These are phyloP conservation scores for Ophiodon elongatus DNA, from an alignment of 2,113 vertebrate genomes.

Conservation along the genomic window DNA sequence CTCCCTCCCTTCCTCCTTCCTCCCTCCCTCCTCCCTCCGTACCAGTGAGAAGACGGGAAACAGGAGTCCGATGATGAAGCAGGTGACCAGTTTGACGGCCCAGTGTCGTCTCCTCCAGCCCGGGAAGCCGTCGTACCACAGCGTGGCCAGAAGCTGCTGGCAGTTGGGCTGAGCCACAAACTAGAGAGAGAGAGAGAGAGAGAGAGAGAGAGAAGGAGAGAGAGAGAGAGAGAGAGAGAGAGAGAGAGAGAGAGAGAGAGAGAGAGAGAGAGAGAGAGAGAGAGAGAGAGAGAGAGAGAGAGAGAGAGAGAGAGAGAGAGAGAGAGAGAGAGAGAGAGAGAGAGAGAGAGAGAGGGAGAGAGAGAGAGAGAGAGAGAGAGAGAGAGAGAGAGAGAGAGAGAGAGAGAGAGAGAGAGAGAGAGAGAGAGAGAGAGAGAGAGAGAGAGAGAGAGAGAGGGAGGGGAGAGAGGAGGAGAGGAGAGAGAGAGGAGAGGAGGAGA, in stretches of 20 bases:
- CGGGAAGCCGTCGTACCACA: conserved; percentile 98
- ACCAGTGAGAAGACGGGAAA: conserved; percentile 93
- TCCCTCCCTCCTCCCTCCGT: neutral
- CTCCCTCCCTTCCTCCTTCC: neutral
- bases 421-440: no score
- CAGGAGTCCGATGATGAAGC: conserved; percentile 94
- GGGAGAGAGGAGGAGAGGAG: no score
- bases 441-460: no score
- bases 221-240: neutral
- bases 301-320: no score
- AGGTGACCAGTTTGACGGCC: conserved; percentile 95
- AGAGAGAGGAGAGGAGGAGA: no score
- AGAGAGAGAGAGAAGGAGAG: neutral
- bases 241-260: neutral
- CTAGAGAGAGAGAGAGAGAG: conserved; percentile 71
- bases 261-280: no score
- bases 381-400: no score
- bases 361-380: no score
- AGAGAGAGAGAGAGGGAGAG: no score
- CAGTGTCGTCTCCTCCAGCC: conserved; percentile 98
- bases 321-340: no score
- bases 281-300: no score
- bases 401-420: no score
- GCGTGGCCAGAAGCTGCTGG: conserved; percentile 95
- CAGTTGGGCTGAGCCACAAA: conserved; percentile 99